phyloP scores from a whole-genome alignment of 2,888 invertebrate species.

The Autographa pulchrina region DNA sequence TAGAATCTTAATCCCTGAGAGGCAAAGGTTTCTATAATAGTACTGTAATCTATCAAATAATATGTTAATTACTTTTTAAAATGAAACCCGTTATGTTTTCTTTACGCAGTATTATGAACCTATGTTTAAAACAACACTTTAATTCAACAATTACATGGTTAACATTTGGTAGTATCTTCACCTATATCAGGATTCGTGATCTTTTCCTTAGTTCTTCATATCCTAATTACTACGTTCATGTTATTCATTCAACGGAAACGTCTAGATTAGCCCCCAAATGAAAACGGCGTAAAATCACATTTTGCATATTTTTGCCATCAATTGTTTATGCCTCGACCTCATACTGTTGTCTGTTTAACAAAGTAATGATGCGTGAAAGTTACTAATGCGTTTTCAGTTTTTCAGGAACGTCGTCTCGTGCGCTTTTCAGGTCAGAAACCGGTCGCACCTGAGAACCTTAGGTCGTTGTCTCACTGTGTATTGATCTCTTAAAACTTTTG shows the following conservation, averaged over 20 bases:
- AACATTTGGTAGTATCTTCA: too few relatives aligned
- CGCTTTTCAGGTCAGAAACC: constrained; percentile 38
- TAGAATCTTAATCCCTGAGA: too few relatives aligned
- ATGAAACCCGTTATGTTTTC: too few relatives aligned
- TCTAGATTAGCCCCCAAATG: neutral
- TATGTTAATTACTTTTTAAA: too few relatives aligned
- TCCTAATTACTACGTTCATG: too few relatives aligned
- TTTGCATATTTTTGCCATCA: constrained; percentile 21
- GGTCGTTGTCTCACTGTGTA: constrained; percentile 13
- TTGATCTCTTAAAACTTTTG: neutral
- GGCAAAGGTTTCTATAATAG: too few relatives aligned
- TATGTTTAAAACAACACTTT: too few relatives aligned
- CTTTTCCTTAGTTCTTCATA: too few relatives aligned
- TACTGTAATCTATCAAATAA: too few relatives aligned
- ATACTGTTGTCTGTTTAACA: constrained; percentile 35
- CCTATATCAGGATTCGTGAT: too few relatives aligned
- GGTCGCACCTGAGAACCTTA: constrained; percentile 43
- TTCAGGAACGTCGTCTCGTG: constrained; percentile 29
- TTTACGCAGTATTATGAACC: too few relatives aligned
- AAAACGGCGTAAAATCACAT: neutral
- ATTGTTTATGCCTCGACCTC: constrained; percentile 13
- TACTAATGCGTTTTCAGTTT: constrained; percentile 47
- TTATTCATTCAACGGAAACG: neutral
- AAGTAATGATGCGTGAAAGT: constrained; percentile 45
- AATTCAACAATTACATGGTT: too few relatives aligned